Evolutionary conservation across 2,797 vertebrate genomes (phyloP).

Genomic region (Diplodus puntazzo): DNA sequence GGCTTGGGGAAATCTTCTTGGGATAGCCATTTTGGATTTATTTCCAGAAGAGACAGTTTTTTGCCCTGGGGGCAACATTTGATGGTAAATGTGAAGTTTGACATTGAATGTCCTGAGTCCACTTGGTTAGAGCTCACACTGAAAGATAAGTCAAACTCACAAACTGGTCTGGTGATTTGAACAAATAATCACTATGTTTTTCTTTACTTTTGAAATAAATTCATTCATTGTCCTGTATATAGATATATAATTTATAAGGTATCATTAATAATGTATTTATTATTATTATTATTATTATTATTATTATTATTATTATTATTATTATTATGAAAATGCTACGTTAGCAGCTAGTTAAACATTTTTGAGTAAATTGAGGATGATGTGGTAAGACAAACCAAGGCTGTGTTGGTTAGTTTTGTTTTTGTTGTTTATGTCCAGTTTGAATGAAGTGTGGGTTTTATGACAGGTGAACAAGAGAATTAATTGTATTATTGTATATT

Average conservation of each 20-base stretch:
- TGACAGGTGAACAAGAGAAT: too few species aligned
- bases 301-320: too few species aligned
- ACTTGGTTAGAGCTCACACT: conserved; percentile 34
- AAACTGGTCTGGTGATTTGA: conserved; percentile 32
- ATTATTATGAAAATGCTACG: too few species aligned
- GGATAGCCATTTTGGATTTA: conserved; percentile 83
- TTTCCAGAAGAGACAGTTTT: conserved; percentile 71
- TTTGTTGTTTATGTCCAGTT: too few species aligned
- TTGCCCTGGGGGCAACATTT: conserved; percentile 72
- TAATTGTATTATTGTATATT: too few species aligned
- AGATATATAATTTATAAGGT: too few species aligned
- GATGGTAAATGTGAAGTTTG: conserved; percentile 77
- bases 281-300: too few species aligned
- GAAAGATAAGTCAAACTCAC: conserved; percentile 57
- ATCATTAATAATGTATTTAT: too few species aligned
- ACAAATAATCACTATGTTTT: not conserved
- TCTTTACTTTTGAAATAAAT: not conserved
- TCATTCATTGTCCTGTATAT: not conserved
- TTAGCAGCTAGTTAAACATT: not conserved
- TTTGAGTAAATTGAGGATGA: too few species aligned
- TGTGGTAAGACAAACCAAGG: too few species aligned
- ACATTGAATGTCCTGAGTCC: conserved; percentile 72
- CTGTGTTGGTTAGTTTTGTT: too few species aligned
- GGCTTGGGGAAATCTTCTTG: conserved; percentile 85
- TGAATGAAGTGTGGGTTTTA: too few species aligned